Base-by-base conservation (phyloP, 2,888 invertebrate species). In the Beris morrisii region DNA sequence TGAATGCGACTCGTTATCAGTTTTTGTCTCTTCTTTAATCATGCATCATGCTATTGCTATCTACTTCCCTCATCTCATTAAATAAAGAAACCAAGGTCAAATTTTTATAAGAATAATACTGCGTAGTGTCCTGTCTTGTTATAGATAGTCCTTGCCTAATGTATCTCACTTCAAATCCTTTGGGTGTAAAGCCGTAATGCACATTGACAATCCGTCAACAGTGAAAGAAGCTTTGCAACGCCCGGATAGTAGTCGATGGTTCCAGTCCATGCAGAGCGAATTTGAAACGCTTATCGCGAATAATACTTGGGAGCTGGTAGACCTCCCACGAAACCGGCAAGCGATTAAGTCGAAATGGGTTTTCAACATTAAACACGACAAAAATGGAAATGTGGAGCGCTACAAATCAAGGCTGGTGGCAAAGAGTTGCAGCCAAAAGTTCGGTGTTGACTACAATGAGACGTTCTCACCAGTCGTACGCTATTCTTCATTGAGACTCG, bases 151-250 rank as follows among this genome's bases (percentile, higher is more conserved):
- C n/a, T n/a, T n/a, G n/a, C n/a, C n/a, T n/a, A 57, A 9, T 46
- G 70, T 71, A 7, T 44, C 57, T 11, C 70, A 70, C 65, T 56
- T 72, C 1, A 69, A 44, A 61, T 70, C 64, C 0, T 70, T 73
- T 69, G 72, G 70, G 45, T 45, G 67, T 6, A 48, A 64, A 44
- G 71, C 70, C 15, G 54, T 72, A 44, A 65, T 50, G 6, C 46
- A 22, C 22, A 22, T 22, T 22, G 22, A 22, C 22, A 22, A 22
- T 22, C 22, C 22, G 22, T 22, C 22, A 22, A 22, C 22, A 44
- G n/a, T n/a, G n/a, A 44, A n/a, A 12, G 44, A 44, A 44, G 44
- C 44, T 12, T 44, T 44, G n/a, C 9, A n/a, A 1, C 11, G 44
- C 44, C 44, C 9, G 11, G n/a, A 44, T 44, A 44, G 44, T 2